A percentile compares a stretch with the other conserved stretches of the same genome.
Conservation (phyloP, 2,888 invertebrate species). For the Lepetodrilus schrolli region DNA sequence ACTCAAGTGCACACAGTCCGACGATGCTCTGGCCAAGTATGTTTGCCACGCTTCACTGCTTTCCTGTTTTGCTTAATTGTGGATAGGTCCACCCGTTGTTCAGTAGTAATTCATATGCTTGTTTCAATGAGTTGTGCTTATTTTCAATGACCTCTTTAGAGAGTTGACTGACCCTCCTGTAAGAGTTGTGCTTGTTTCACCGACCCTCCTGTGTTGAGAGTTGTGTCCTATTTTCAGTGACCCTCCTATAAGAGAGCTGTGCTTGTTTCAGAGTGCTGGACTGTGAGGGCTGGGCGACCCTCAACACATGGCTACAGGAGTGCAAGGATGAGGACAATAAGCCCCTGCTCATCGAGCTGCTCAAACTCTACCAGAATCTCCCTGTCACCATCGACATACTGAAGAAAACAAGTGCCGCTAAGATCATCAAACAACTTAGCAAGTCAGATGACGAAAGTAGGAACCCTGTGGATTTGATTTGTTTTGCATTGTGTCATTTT, state of each 20-base stretch:
- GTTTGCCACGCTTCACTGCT: too few species aligned
- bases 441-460: conserved; percentile 83
- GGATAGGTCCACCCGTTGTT: not conserved
- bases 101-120: too few species aligned
- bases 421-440: conserved; percentile 83
- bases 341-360: conserved; percentile 89
- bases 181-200: too few species aligned
- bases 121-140: too few species aligned
- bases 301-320: conserved; percentile 92
- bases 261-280: conserved; percentile 87
- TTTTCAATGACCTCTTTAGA: too few species aligned
- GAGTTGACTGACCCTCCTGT: too few species aligned
- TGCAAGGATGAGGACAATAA: conserved; percentile 88
- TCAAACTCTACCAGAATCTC: conserved; percentile 88
- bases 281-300: conserved; percentile 92
- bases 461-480: conserved; percentile 72
- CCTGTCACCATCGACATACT: conserved; percentile 93
- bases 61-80: not conserved
- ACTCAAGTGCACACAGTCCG: conserved; percentile 87
- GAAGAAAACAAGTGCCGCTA: conserved; percentile 93
- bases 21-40: conserved; percentile 85
- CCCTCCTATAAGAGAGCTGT: too few species aligned
- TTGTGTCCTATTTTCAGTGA: too few species aligned
- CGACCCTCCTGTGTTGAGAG: too few species aligned
- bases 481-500: too few species aligned